phyloP scores from a whole-genome alignment of 2,113 vertebrate species.

The Tetrax tetrax region DNA sequence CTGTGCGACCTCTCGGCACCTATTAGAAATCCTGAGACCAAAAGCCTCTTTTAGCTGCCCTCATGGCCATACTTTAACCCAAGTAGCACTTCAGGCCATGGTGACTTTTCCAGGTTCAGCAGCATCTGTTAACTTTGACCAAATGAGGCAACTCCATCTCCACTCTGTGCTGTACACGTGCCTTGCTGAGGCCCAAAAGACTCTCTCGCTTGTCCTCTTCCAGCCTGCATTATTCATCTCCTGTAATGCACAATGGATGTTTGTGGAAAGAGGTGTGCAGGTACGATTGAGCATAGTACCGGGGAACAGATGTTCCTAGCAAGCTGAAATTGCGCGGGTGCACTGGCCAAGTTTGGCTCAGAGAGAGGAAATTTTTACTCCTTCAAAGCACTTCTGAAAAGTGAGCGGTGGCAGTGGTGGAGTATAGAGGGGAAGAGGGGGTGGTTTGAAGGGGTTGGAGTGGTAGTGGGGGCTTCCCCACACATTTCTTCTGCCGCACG shows the following conservation, averaged over 20 bases:
- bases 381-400: neutral
- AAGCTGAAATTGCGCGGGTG: neutral
- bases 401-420: neutral
- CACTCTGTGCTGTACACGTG: neutral
- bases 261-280: neutral
- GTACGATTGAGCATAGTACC: neutral
- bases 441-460: neutral
- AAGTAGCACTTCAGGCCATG: neutral
- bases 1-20: neutral
- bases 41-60: conserved; percentile 4
- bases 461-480: neutral
- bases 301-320: neutral
- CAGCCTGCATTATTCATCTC: conserved; percentile 62
- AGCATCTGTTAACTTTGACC: neutral
- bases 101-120: neutral
- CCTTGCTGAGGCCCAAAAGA: neutral
- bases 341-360: neutral
- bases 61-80: conserved; percentile 4
- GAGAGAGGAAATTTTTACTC: neutral
- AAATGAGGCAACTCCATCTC: neutral
- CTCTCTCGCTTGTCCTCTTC: neutral
- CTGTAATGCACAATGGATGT: conserved; percentile 63
- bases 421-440: neutral
- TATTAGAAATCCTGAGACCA: conserved; percentile 1
- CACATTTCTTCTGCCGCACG: neutral